Evolutionary conservation across 2,888 invertebrate species (phyloP), one percentile per base, ranked within the genome.

Genomic region (Eupithecia tripunctaria): DNA sequence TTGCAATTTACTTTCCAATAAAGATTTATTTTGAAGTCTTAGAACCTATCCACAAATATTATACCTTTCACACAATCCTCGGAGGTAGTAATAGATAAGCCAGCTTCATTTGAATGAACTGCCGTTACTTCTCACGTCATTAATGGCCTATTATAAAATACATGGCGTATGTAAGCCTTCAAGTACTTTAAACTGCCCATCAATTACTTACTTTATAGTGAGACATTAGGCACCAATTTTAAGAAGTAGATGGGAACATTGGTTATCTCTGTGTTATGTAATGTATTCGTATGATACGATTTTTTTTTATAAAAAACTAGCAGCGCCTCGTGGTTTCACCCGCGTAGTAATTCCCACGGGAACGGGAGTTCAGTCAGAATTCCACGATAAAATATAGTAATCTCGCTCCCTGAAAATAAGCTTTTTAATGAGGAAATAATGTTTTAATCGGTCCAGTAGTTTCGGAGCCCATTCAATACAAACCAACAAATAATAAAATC

Each of bases 81-180:
- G 56, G 25, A 56, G 51, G 12, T 12, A 56, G 56, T 25, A 25
- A 25, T 56, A 73, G 73, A 70, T 73, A 70, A 67, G 67, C 56
- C 38, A 67, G 67, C 56, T 51, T 18, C 32, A 70, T 73, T 70
- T 67, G 62, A 62, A 69, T 63, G 62, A 67, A 67, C 25, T 29
- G 25, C 56, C 25, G 59, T 27, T 56, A 27, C 38, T 67, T 51
- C 51, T 67, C 29, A 56, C 56, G 29, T 67, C 18, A 67, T 63
- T 63, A 63, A 63, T 63, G 32, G 29, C 62, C 62, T 63, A 63
- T 63, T 63, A 63, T 63, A 36, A 63, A 60, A 63, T 56, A 85
- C 85, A 63, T 63, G 32, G 62, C 2, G 62, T 63, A 36, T 60
- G 62, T 63, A 32, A 32, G 62, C 83, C 80, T 79, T 83, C 82